Evolutionary conservation across 2,888 invertebrate species (phyloP).

Genomic region (Acleris holmiana): DNA sequence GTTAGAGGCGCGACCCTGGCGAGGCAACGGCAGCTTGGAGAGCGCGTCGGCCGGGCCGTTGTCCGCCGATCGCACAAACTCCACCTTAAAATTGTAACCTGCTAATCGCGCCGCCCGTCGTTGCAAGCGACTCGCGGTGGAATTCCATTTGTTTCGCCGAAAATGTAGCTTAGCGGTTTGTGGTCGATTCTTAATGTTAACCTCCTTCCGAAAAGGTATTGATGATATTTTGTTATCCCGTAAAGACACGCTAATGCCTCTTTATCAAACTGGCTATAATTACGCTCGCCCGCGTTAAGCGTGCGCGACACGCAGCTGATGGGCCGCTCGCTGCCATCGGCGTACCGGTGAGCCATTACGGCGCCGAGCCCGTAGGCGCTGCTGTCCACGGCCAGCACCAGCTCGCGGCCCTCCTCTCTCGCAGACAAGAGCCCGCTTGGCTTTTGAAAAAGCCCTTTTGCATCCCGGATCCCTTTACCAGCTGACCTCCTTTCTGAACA

Average conservation of each 20-base stretch:
- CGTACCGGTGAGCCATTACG: background rate
- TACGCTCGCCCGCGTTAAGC: slow-evolving; percentile 41
- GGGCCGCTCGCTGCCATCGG: background rate
- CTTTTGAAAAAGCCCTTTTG: too few relatives aligned
- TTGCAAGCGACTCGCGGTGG: background rate
- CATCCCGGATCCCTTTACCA: too few relatives aligned
- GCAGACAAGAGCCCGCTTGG: background rate
- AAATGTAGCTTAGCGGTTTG: too few relatives aligned
- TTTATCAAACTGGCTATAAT: slow-evolving; percentile 40
- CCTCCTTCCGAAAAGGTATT: background rate
- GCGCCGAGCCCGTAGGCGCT: slow-evolving; percentile 6
- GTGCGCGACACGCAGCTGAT: slow-evolving; percentile 44
- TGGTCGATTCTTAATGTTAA: slow-evolving; percentile 5
- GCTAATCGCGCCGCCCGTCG: slow-evolving; percentile 15
- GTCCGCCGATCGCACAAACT: slow-evolving; percentile 12
- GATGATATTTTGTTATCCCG: background rate
- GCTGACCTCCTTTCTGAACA: too few relatives aligned
- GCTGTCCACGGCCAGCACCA: background rate
- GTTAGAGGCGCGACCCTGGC: background rate
- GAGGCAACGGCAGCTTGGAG: background rate
- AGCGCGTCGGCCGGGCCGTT: slow-evolving; percentile 18
- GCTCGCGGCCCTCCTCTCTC: slow-evolving; percentile 1
- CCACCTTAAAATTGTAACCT: slow-evolving; percentile 4
- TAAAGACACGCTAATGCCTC: too few relatives aligned
- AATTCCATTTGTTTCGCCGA: too few relatives aligned